Evolutionary conservation across 1,140 invertebrate species (phyloP), one percentile per base, ranked within the genome.

Genomic region (Hestina assimilis): DNA sequence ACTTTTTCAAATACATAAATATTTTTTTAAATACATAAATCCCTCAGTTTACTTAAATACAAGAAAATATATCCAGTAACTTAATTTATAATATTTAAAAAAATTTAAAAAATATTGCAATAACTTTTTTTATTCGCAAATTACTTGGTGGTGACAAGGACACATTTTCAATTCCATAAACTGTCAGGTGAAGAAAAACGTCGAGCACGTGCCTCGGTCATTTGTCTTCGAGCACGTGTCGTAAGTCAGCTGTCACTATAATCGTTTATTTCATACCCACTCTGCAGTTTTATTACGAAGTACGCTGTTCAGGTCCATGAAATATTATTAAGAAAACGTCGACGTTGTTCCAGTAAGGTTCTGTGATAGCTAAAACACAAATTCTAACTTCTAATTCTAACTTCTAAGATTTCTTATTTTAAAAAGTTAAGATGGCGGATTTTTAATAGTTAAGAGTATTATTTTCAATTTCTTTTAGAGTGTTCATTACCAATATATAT

Each of bases 211-310:
- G 57, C 45, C 29, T 7, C 50, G 26, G 38, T 59, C 56, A 63
- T 70, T 74, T 68, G 56, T 77, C 61, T 62, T 46, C 29, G 59
- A 21, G 46, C 14, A 48, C 42, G 45, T 40, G 53, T 57, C 47
- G 51, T 54, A 65, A 69, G 67, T 66, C 61, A 73, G 65, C 47
- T 69, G 66, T 60, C 66, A 42, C 66, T 56, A 61, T 73, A 69
- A 69, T 68, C 46, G 46, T 12, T 48, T 48, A 35, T 48, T 48
- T 48, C 31, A 35, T 48, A 35, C 20, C 8, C 31, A 21, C 12
- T 48, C 19, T 29, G 8, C 46, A 14, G 15, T 48, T 35, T 48
- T 35, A 46, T 46, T 46, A 29, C 26, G 9, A 24, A 48, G 46
- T 38, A 12, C 11, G 31, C n/a, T 48, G 31, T 24, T 48, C n/a